Evolutionary conservation across 2,888 invertebrate genomes (phyloP).

Genomic region (Rhamphomyia laevipes): DNA sequence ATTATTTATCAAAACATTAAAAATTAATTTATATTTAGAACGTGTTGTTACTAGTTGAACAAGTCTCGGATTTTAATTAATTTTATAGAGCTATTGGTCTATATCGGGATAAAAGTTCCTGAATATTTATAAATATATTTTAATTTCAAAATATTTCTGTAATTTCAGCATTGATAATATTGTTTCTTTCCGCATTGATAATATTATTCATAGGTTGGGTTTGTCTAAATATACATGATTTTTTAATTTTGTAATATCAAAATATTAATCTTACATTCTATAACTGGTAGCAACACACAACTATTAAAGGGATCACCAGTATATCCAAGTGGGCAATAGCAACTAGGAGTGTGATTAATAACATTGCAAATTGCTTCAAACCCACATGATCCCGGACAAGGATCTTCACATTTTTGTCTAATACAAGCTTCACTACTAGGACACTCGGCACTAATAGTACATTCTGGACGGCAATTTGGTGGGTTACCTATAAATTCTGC

Average conservation of each 20-base stretch:
- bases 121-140: too few species aligned
- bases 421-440: constrained; percentile 58
- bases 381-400: constrained; percentile 62
- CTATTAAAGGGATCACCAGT: constrained; percentile 45
- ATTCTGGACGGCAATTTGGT: constrained; percentile 62
- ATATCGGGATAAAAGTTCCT: too few species aligned
- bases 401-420: constrained; percentile 59
- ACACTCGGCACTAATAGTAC: constrained; percentile 61
- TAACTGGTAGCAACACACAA: constrained; percentile 32
- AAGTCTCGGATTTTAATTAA: too few species aligned
- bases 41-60: too few species aligned
- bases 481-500: constrained; percentile 54
- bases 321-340: constrained; percentile 48
- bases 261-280: constrained; percentile 22
- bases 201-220: too few species aligned
- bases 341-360: constrained; percentile 57
- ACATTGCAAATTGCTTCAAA: constrained; percentile 49
- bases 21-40: too few species aligned
- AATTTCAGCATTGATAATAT: too few species aligned
- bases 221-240: not conserved
- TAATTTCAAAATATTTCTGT: too few species aligned
- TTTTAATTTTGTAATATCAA: not conserved
- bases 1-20: not conserved
- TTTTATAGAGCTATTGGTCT: too few species aligned
- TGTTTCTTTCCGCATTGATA: too few species aligned